Base-by-base conservation (phyloP, 2,797 vertebrate genomes). In the Picus viridis region DNA sequence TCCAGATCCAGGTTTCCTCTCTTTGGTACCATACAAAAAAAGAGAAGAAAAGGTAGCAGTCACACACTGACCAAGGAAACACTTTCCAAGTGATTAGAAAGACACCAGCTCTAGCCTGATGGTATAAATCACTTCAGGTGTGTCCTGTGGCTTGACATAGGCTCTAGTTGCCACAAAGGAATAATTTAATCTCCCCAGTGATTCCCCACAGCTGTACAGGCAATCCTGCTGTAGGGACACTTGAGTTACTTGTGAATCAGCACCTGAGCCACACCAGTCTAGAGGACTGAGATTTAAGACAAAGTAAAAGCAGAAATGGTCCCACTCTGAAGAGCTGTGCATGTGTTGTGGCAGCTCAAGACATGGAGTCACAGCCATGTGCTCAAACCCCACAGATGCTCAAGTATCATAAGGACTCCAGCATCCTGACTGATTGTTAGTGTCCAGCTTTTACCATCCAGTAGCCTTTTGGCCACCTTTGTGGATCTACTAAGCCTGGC, bases 301-400 rank as follows among this genome's bases (percentile, higher is more conserved):
- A 39, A 64, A 90, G 23, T 16, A 74, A 47, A 86, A 65, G 17
- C 36, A 93, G 71, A 49, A 65, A 26, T 1, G 3, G 16, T 41
- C 19, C n/a, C n/a, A 45, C n/a, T 90, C 58, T 45, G 26, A 51
- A 72, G 54, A 56, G 39, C 20, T 51, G 16, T 12, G 32, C 19
- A 34, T 27, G 11, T 58, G 12, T 39, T 53, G 62, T 34, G 32
- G 63, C 80, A 90, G 23, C 71, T 83, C 26, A 54, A 10, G 20
- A n/a, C 9, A 34, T 7, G 27, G 3, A 4, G 0, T 57, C 53
- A 15, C 39, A 67, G 45, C 68, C 56, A 8, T 0, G 4, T 1
- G 1, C 4, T 51, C 53, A 41, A 17, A 63, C 7, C 16, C 22
- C 29, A 70, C 64, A 79, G 41, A 67, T 14, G 22, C n/a, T 47